phyloP scores from a whole-genome alignment of 2,888 invertebrate species.

The Melolontha melolontha region DNA sequence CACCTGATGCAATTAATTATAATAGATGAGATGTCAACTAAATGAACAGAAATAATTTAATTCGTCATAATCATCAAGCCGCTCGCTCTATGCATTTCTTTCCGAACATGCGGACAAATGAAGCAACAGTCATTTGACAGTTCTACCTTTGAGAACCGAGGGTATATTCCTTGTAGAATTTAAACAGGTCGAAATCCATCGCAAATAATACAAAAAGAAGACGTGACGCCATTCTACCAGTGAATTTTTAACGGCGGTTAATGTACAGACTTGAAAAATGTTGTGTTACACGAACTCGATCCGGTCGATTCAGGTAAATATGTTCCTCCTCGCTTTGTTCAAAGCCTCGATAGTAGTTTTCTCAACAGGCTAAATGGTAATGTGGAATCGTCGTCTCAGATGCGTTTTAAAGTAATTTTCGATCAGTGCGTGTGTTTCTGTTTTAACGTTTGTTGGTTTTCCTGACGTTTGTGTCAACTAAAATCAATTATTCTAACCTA shows the following conservation, averaged over 20 bases:
- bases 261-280: conserved; percentile 52
- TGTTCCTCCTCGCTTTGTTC: conserved; percentile 48
- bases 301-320: conserved; percentile 56
- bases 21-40: conserved; percentile 3
- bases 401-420: conserved; percentile 31
- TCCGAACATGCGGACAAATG: conserved; percentile 42
- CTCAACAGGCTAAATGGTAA: conserved; percentile 41
- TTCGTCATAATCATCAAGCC: conserved; percentile 24
- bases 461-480: conserved; percentile 24
- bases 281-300: conserved; percentile 53
- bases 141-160: conserved; percentile 37
- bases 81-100: neutral
- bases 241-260: conserved; percentile 53
- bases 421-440: conserved; percentile 24
- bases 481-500: conserved; percentile 19
- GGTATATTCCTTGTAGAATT: conserved; percentile 35
- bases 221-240: conserved; percentile 48
- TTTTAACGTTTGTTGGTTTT: conserved; percentile 16
- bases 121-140: conserved; percentile 41
- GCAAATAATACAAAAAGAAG: conserved; percentile 47
- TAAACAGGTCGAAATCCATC: conserved; percentile 46
- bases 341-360: conserved; percentile 44
- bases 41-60: conserved; percentile 12
- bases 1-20: conserved; percentile 8
- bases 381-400: conserved; percentile 36